These are phyloP conservation scores for Geodia barretti DNA, from an alignment of 37 sponge, comb jelly and placozoan species.

Conservation along the genomic window DNA sequence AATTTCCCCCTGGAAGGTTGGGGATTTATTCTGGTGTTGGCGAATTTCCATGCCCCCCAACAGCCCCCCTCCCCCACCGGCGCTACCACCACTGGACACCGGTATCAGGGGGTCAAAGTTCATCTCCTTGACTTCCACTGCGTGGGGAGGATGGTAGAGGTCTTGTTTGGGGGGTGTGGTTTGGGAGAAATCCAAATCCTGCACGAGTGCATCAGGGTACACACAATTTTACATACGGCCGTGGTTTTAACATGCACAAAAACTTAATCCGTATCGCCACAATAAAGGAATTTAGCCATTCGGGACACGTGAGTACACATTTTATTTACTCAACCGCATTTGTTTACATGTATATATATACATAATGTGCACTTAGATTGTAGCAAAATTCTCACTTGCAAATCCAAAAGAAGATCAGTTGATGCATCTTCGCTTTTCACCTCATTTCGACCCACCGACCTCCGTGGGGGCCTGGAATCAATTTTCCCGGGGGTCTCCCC, in stretches of 20 bases:
- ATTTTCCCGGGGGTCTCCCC: not conserved
- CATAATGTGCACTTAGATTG: too few relatives aligned
- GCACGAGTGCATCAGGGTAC: too few relatives aligned
- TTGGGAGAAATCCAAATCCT: constrained; percentile 10
- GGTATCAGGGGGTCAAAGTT: not conserved
- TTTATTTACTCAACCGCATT: too few relatives aligned
- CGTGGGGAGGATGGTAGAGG: not conserved
- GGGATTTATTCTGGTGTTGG: not conserved
- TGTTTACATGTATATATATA: too few relatives aligned
- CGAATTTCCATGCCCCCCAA: not conserved
- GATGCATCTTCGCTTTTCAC: not conserved
- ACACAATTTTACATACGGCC: too few relatives aligned
- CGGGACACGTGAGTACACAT: too few relatives aligned
- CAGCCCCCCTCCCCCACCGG: not conserved
- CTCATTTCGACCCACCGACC: not conserved
- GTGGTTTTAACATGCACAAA: too few relatives aligned
- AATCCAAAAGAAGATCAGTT: constrained; percentile 11
- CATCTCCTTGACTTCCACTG: not conserved
- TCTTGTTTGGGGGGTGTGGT: not conserved
- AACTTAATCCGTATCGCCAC: too few relatives aligned
- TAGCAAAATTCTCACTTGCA: too few relatives aligned
- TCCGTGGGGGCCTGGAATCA: not conserved
- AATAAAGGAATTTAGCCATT: too few relatives aligned
- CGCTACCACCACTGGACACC: not conserved
- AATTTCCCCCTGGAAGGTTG: not conserved